phyloP scores from a whole-genome alignment of 2,888 invertebrate species.

The Augochlorella aurata region DNA sequence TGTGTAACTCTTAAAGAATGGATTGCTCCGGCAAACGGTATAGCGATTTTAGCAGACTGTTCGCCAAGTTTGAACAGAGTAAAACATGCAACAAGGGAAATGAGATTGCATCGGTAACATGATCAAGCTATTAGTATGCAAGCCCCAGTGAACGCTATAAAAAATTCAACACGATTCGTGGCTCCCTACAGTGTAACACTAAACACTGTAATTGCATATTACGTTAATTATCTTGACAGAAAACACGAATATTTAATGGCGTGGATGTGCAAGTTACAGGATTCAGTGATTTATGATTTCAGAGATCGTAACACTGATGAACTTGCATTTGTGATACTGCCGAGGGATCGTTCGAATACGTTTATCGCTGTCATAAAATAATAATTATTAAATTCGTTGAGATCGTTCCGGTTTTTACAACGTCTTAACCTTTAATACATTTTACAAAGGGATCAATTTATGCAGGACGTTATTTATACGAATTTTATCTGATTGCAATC shows the following conservation, averaged over 20 bases:
- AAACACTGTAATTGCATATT: not conserved
- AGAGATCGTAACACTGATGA: not conserved
- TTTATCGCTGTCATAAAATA: no score
- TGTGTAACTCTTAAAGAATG: not conserved
- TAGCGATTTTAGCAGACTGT: not conserved
- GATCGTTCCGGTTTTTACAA: no score
- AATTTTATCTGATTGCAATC: no score
- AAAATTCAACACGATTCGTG: constrained; percentile 4
- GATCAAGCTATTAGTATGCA: constrained; percentile 19
- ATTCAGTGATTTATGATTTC: not conserved
- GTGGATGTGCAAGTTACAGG: not conserved
- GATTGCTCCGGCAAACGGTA: not conserved
- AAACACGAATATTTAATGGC: not conserved
- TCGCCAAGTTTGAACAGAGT: constrained; percentile 3
- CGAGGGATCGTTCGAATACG: not conserved
- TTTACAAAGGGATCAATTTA: no score
- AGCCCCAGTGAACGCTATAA: not conserved
- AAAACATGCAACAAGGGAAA: not conserved
- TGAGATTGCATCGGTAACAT: constrained; percentile 2
- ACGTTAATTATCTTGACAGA: not conserved
- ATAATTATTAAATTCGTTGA: no score
- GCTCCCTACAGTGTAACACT: not conserved
- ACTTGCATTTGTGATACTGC: not conserved
- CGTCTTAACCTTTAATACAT: no score
- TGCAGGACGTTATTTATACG: no score